phyloP scores from a whole-genome alignment of 2,797 vertebrate species.

The Pampus argenteus region DNA sequence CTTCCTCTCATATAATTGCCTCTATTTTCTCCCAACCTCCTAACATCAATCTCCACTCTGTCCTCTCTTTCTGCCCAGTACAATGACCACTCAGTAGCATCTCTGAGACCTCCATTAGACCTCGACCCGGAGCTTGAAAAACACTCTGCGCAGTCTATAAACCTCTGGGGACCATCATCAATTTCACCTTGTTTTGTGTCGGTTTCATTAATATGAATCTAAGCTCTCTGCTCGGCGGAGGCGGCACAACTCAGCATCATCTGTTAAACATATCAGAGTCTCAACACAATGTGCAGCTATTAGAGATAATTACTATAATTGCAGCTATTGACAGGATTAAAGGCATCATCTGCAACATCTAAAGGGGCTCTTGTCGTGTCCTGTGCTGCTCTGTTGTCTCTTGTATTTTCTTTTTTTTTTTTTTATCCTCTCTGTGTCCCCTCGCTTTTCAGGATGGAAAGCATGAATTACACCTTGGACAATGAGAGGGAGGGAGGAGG shows the following conservation, averaged over 20 bases:
- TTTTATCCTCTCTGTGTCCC: background rate
- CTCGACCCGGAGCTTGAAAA: constrained; percentile 56
- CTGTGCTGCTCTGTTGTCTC: constrained; percentile 69
- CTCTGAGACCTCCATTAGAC: constrained; percentile 63
- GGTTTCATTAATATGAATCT: constrained; percentile 77
- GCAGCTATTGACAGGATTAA: constrained; percentile 88
- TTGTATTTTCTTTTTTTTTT: constrained; percentile 27
- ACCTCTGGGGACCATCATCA: constrained; percentile 49
- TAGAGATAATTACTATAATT: constrained; percentile 88
- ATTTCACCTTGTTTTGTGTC: constrained; percentile 64
- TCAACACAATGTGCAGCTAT: constrained; percentile 81
- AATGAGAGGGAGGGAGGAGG: constrained; percentile 29
- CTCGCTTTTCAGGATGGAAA: constrained; percentile 63
- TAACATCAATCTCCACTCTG: constrained; percentile 29
- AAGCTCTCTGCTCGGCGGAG: constrained; percentile 56
- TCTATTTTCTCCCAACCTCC: constrained; percentile 30
- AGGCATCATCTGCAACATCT: constrained; percentile 84
- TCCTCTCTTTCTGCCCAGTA: constrained; percentile 5
- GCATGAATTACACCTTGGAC: constrained; percentile 72
- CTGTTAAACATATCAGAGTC: constrained; percentile 84
- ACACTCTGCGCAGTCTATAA: constrained; percentile 21
- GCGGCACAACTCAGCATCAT: constrained; percentile 70
- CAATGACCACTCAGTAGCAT: constrained; percentile 45
- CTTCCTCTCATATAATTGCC: constrained; percentile 24
- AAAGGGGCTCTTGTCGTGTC: constrained; percentile 75